Percentiles rank a stretch among this genome's conserved stretches.
Evolutionary conservation across 2,888 invertebrate genomes (phyloP).

Genomic region (Tricholauxania praeusta): DNA sequence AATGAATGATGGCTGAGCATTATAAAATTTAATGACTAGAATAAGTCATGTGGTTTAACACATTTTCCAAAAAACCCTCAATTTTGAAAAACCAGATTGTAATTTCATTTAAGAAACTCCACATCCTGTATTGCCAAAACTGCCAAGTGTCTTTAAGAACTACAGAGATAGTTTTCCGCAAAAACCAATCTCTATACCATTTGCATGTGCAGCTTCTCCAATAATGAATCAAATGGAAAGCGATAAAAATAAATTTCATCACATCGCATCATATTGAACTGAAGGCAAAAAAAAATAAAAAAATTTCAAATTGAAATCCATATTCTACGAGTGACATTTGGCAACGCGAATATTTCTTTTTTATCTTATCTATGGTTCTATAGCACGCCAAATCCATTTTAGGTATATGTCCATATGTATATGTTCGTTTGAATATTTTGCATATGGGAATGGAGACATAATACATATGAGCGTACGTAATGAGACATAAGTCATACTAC

Average conservation of each 20-base stretch:
- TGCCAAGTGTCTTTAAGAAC: neutral
- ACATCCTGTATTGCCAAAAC: no score
- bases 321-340: conserved; percentile 49
- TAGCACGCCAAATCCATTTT: conserved; percentile 19
- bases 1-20: no score
- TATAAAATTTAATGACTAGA: no score
- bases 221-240: conserved; percentile 59
- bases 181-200: neutral
- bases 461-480: conserved; percentile 16
- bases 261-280: conserved; percentile 49
- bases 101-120: no score
- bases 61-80: no score
- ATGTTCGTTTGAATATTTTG: conserved; percentile 23
- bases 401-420: conserved; percentile 5
- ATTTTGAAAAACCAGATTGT: no score
- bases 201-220: conserved; percentile 13
- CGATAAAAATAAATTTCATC: conserved; percentile 66
- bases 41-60: no score
- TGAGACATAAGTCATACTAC: conserved; percentile 42
- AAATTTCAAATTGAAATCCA: conserved; percentile 47
- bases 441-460: conserved; percentile 26
- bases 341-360: conserved; percentile 35
- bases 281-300: conserved; percentile 14
- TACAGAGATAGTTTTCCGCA: neutral
- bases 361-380: neutral